These are phyloP conservation scores for Epinotia demarniana DNA, from an alignment of 2,888 invertebrate species.

Conservation along the genomic window DNA sequence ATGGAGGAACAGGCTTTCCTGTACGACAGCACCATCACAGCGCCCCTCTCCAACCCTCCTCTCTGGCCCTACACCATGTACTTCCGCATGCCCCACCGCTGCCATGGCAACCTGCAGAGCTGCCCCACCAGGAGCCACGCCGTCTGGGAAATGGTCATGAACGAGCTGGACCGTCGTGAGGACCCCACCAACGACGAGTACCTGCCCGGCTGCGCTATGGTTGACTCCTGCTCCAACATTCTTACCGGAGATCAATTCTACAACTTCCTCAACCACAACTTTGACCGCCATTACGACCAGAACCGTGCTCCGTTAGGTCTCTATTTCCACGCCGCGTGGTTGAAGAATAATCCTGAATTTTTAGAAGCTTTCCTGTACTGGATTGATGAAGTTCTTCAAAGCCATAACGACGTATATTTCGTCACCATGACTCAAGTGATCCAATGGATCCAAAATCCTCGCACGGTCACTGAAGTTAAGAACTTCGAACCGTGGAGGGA, in stretches of 20 bases:
- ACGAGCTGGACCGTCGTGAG: constrained; percentile 95
- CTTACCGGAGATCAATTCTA: constrained; percentile 96
- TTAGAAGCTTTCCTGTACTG: constrained; percentile 96
- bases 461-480: constrained; percentile 92
- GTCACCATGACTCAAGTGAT: constrained; percentile 98
- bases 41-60: constrained; percentile 95
- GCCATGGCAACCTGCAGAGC: constrained; percentile 96
- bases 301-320: constrained; percentile 95
- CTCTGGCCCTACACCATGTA: constrained; percentile 99
- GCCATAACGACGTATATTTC: constrained; percentile 96
- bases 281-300: constrained; percentile 95
- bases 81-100: constrained; percentile 97
- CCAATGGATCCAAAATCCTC: constrained; percentile 97
- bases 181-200: constrained; percentile 95
- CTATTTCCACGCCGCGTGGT: constrained; percentile 97
- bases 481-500: constrained; percentile 98
- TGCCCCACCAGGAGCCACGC: constrained; percentile 97
- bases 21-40: constrained; percentile 98
- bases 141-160: constrained; percentile 98
- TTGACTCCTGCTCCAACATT: constrained; percentile 97
- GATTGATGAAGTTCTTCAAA: constrained; percentile 94
- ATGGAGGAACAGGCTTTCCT: constrained; percentile 98
- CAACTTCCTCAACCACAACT: constrained; percentile 97
- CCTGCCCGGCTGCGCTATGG: constrained; percentile 96
- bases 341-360: constrained; percentile 96